phyloP scores from a whole-genome alignment of 1,140 invertebrate species.

The Lordiphosa mommai region DNA sequence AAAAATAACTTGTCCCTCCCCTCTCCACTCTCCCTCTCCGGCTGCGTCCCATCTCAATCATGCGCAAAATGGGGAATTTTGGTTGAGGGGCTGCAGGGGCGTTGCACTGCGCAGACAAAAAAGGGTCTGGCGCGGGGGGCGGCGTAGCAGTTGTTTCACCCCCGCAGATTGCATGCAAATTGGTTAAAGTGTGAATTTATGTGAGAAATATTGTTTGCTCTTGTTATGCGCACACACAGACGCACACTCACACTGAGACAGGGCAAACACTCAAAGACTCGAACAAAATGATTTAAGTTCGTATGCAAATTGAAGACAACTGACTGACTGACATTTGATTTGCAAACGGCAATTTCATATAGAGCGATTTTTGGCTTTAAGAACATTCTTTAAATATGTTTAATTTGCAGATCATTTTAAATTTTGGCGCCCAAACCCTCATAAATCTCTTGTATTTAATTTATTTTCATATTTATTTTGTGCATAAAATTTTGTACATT shows the following conservation, averaged over 20 bases:
- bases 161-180: slow-evolving; percentile 78
- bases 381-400: neutral
- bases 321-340: slow-evolving; percentile 71
- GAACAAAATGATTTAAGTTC: slow-evolving; percentile 75
- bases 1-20: slow-evolving; percentile 34
- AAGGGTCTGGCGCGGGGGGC: slow-evolving; percentile 1
- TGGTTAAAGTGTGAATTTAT: slow-evolving; percentile 80
- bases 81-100: slow-evolving; percentile 37
- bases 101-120: slow-evolving; percentile 40
- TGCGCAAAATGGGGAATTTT: slow-evolving; percentile 24
- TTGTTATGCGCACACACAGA: slow-evolving; percentile 52
- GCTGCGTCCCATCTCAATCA: slow-evolving; percentile 20
- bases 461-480: slow-evolving; percentile 55
- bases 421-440: neutral
- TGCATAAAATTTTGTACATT: slow-evolving; percentile 45
- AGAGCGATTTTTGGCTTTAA: too few species aligned
- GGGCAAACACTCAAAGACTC: slow-evolving; percentile 30
- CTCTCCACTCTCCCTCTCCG: neutral
- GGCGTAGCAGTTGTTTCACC: slow-evolving; percentile 48
- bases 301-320: slow-evolving; percentile 76
- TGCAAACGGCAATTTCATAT: neutral
- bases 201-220: slow-evolving; percentile 79
- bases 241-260: slow-evolving; percentile 10
- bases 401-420: neutral
- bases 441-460: slow-evolving; percentile 69